Percentiles rank a stretch among this genome's conserved stretches.
Evolutionary conservation across 2,888 invertebrate genomes (phyloP).

Genomic region (Agapostemon virescens): DNA sequence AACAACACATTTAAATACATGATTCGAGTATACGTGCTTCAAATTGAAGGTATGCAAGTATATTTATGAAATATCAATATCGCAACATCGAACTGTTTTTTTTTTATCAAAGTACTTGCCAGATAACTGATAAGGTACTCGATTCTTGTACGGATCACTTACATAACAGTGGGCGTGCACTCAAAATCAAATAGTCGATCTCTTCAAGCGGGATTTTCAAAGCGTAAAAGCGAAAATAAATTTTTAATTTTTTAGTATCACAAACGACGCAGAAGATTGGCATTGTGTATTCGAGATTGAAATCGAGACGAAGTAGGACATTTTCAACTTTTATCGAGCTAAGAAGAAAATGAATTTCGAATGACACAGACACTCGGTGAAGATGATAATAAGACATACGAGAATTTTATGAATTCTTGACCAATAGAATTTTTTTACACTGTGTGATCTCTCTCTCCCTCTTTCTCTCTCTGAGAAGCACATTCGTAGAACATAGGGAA

Average conservation of each 20-base stretch:
- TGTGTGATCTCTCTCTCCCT: no score
- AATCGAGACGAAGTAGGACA: background rate
- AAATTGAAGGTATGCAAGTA: slow-evolving; percentile 8
- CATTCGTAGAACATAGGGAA: background rate
- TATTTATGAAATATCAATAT: slow-evolving; percentile 45
- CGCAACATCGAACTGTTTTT: slow-evolving; percentile 29
- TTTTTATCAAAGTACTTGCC: slow-evolving; percentile 64
- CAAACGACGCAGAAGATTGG: background rate
- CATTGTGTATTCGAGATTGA: background rate
- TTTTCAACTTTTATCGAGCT: slow-evolving; percentile 17
- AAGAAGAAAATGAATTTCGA: slow-evolving; percentile 9
- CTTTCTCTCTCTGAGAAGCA: background rate
- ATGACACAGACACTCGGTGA: slow-evolving; percentile 15
- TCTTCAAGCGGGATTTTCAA: slow-evolving; percentile 22
- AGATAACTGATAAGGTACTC: slow-evolving; percentile 69
- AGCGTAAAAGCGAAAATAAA: slow-evolving; percentile 12
- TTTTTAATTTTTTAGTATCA: background rate
- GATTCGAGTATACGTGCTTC: background rate
- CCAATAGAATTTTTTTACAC: background rate
- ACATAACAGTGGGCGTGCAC: slow-evolving; percentile 66
- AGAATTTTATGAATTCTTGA: background rate
- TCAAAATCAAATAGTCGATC: slow-evolving; percentile 56
- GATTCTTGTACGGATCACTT: slow-evolving; percentile 52
- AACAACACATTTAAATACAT: slow-evolving; percentile 1
- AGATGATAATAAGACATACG: background rate